Base-by-base conservation (phyloP, 2,888 invertebrate species). In the Osedax frankpressi region DNA sequence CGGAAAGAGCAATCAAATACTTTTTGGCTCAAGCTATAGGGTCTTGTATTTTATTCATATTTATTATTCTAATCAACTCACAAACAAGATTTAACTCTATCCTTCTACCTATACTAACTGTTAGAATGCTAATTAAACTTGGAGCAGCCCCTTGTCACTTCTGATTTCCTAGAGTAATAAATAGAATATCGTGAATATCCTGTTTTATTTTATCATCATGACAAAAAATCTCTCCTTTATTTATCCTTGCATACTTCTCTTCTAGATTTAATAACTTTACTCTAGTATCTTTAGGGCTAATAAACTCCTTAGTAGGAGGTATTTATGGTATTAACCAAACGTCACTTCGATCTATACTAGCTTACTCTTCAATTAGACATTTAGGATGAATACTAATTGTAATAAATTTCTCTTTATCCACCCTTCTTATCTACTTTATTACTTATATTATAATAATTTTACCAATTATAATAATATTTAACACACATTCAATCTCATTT, bases 331-430 rank as follows among this genome's bases (percentile, higher is more conserved):
- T 75, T 63, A 77, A 75, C 28, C 75, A 75, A 71, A 72, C 74
- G 11, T 70, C 73, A n/a, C 6, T 77, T 27, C 75, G 75, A 26
- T 68, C 77, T 0, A 27, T 79, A 24, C 30, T 79, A 60, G 76
- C 76, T 11, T 76, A 77, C 60, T 78, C 78, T 28, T 79, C 78
- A 6, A 78, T 79, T 75, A 72, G 74, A 1, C 79, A 79, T 29
- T 59, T 76, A 72, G 77, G 78, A 0, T 79, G 77, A 75, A 75
- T 79, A 65, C 24, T 72, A 0, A n/a, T 59, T 6, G 69, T 28
- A 19, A 73, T 62, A 29, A 14, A 28, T 30, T 3, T 71, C 6
- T 27, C 63, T 1, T 60, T 11, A 6, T 29, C 30, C 25, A 26
- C 28, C 59, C 19, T 30, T 11, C 29, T 71, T 28, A 25, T 74